These are phyloP conservation scores for Zaprionus nigranus DNA, from an alignment of 1,140 invertebrate species.

Conservation along the genomic window DNA sequence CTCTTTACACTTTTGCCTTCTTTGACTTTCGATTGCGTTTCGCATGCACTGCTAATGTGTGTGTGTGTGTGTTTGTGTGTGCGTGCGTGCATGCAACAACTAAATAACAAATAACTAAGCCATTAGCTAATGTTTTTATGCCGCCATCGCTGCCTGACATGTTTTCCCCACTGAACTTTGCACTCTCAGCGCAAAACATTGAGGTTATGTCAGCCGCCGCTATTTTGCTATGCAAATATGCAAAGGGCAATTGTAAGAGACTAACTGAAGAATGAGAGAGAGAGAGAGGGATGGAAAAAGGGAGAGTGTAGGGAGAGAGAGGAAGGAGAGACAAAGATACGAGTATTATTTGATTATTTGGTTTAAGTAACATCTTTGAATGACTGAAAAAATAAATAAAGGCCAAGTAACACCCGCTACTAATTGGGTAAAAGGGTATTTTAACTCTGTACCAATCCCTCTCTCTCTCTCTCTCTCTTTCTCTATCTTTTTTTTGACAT, in stretches of 20 bases:
- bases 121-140: conserved; percentile 47
- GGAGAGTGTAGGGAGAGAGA: too few species aligned
- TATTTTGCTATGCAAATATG: conserved; percentile 13
- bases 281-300: too few species aligned
- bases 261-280: too few species aligned
- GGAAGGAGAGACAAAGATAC: too few species aligned
- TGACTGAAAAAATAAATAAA: too few species aligned
- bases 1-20: not conserved
- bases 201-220: conserved; percentile 17
- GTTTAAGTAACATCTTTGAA: not conserved
- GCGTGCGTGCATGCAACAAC: conserved; percentile 8
- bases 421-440: too few species aligned
- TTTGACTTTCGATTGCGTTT: conserved; percentile 7
- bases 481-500: too few species aligned
- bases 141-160: conserved; percentile 4
- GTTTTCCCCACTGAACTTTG: conserved; percentile 27
- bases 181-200: conserved; percentile 20
- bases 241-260: not conserved
- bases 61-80: not conserved
- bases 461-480: too few species aligned
- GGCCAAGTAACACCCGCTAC: too few species aligned
- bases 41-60: not conserved
- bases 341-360: not conserved
- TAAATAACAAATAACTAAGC: conserved; percentile 17
- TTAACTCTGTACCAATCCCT: too few species aligned